Evolutionary conservation across 1,140 invertebrate species (phyloP).

Genomic region (Trachelipus rathkii): DNA sequence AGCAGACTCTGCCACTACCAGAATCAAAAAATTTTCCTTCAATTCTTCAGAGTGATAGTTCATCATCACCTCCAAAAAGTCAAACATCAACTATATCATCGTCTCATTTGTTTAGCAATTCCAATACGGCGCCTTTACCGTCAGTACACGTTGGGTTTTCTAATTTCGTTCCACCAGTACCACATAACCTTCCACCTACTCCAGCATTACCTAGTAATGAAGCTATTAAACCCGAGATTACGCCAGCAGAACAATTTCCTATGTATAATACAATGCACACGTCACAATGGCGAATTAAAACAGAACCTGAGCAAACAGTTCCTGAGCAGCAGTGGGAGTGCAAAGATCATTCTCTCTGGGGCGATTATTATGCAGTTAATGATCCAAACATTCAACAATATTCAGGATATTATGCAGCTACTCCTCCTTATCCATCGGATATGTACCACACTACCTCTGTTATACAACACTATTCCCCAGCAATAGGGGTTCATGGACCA

Average conservation of each 20-base stretch:
- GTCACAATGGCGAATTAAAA: conserved; percentile 21
- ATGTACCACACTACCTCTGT: not conserved
- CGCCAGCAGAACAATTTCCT: too few species aligned
- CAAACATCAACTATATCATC: not conserved
- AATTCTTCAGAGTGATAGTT: not conserved
- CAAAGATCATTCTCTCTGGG: conserved; percentile 21
- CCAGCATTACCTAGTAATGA: not conserved
- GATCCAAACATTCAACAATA: not conserved
- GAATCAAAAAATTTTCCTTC: not conserved
- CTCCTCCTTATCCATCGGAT: not conserved
- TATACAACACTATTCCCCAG: not conserved
- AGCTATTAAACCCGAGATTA: too few species aligned
- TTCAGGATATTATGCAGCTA: not conserved
- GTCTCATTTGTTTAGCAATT: not conserved
- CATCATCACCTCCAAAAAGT: not conserved
- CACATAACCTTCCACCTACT: not conserved
- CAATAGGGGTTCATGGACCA: not conserved
- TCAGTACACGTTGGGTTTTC: not conserved
- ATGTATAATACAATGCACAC: not conserved
- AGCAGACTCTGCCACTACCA: not conserved
- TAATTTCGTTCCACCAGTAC: not conserved
- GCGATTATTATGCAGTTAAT: conserved; percentile 15
- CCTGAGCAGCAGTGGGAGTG: conserved; percentile 20
- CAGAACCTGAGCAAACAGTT: conserved; percentile 12
- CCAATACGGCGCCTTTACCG: not conserved